A percentile compares a stretch with the other conserved stretches of the same genome.
Conservation (phyloP, 2,797 vertebrate species). For the Pseudochirops cupreus region DNA sequence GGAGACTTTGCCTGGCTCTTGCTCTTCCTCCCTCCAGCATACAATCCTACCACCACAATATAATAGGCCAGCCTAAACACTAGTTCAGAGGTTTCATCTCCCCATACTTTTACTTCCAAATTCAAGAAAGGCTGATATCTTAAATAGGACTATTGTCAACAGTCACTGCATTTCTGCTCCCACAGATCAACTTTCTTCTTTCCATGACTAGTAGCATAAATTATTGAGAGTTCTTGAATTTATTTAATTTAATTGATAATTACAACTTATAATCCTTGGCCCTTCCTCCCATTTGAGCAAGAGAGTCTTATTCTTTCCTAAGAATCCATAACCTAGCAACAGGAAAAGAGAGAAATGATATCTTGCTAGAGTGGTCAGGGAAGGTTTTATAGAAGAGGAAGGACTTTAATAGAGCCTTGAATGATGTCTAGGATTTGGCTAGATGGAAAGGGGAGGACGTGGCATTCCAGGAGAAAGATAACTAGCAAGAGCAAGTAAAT, state of each 20-base stretch:
- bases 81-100: background rate
- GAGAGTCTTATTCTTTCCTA: background rate
- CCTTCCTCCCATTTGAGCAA: background rate
- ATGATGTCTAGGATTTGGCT: background rate
- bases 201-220: background rate
- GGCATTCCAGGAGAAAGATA: background rate
- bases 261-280: background rate
- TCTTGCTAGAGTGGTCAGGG: background rate
- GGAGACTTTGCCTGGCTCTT: background rate
- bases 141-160: background rate
- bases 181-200: background rate
- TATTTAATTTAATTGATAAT: background rate
- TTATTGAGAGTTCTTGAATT: background rate
- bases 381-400: background rate
- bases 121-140: background rate
- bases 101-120: background rate
- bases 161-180: background rate
- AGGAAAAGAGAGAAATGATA: background rate
- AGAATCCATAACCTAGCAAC: background rate
- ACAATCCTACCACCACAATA: background rate
- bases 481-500: background rate
- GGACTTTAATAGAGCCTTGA: background rate
- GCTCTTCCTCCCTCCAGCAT: background rate
- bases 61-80: background rate
- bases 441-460: background rate